These are phyloP conservation scores for Lasioglossum vierecki DNA, from an alignment of 2,888 invertebrate species.

Conservation along the genomic window DNA sequence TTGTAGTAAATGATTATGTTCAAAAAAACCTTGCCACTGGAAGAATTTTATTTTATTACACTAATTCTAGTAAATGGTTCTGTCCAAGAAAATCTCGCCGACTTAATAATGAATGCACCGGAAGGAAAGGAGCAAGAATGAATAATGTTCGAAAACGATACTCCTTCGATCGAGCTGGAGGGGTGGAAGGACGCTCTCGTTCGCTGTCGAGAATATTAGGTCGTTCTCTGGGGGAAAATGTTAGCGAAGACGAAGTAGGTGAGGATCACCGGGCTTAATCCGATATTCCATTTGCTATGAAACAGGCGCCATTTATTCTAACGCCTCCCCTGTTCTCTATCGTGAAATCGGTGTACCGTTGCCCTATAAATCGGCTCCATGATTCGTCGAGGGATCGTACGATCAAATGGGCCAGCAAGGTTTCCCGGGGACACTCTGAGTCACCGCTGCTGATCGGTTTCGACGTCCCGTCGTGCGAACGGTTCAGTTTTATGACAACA, in stretches of 20 bases:
- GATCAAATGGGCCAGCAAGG: constrained; percentile 10
- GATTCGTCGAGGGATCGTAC: constrained; percentile 5
- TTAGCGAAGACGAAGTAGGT: constrained; percentile 16
- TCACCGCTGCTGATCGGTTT: not conserved
- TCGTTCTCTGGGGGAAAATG: constrained; percentile 2
- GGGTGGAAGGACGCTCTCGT: not conserved
- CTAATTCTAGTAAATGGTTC: not conserved
- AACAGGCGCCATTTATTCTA: constrained; percentile 5
- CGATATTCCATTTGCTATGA: constrained; percentile 6
- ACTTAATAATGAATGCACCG: not conserved
- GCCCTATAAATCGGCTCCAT: not conserved
- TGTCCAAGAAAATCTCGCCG: not conserved
- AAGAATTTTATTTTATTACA: not conserved
- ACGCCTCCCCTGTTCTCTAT: constrained; percentile 1
- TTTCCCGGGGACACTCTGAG: not conserved
- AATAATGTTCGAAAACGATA: not conserved
- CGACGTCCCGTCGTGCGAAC: not conserved
- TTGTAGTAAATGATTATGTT: not conserved
- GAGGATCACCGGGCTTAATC: constrained; percentile 19
- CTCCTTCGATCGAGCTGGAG: not conserved
- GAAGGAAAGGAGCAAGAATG: not conserved
- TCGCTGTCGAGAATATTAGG: constrained; percentile 20
- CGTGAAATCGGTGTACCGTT: not conserved
- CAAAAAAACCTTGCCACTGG: not conserved
- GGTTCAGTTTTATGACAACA: not conserved